Conservation (phyloP, 1,140 invertebrate species). For the Heliconius hermathena region DNA sequence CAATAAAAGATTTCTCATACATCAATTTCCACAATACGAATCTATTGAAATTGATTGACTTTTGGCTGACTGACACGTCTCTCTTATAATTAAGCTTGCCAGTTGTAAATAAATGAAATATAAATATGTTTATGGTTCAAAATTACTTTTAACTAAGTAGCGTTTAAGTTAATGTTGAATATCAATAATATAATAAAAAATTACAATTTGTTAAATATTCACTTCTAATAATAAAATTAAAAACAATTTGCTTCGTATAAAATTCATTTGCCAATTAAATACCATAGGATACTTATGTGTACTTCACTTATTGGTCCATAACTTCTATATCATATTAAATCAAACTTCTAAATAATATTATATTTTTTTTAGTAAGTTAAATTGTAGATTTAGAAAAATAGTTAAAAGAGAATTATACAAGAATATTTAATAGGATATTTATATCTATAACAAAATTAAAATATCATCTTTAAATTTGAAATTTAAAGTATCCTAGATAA, state of each 20-base stretch:
- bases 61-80: slow-evolving; percentile 78
- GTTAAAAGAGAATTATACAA: no score
- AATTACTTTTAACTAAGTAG: neutral
- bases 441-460: no score
- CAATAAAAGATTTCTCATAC: slow-evolving; percentile 67
- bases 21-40: slow-evolving; percentile 73
- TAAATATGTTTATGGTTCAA: neutral
- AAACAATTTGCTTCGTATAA: no score
- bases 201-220: no score
- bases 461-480: no score
- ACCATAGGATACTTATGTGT: neutral
- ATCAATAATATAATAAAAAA: neutral
- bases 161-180: neutral
- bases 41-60: slow-evolving; percentile 74
- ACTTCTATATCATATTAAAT: neutral
- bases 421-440: no score
- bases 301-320: neutral
- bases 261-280: neutral
- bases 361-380: no score
- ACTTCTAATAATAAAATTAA: no score
- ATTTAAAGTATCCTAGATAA: no score
- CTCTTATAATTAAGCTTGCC: slow-evolving; percentile 59
- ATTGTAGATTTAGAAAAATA: no score
- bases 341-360: no score
- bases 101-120: slow-evolving; percentile 37